These are phyloP conservation scores for Bombus polaris DNA, from an alignment of 1,140 invertebrate species.

Conservation along the genomic window DNA sequence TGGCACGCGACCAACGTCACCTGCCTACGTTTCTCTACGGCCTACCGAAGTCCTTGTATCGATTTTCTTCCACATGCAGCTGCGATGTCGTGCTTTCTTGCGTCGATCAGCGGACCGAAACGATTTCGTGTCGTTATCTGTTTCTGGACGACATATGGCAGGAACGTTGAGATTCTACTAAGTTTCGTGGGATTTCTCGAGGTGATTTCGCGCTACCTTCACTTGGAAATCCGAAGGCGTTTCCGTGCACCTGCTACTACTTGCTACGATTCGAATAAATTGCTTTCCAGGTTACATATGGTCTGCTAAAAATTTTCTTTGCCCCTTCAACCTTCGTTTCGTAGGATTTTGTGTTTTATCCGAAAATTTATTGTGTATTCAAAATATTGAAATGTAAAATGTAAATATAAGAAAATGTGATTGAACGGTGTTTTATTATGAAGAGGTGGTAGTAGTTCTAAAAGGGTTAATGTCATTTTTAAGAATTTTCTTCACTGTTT, in stretches of 20 bases:
- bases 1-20: constrained; percentile 83
- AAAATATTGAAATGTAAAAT: background rate
- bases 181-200: constrained; percentile 41
- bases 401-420: no score
- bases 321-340: fast-evolving
- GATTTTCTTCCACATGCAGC: constrained; percentile 77
- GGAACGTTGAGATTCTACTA: constrained; percentile 77
- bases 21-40: constrained; percentile 68
- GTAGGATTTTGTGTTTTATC: background rate
- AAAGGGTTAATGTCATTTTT: no score
- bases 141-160: constrained; percentile 72
- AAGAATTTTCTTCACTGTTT: no score
- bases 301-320: background rate
- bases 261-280: background rate
- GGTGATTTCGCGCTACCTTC: constrained; percentile 29
- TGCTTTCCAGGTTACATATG: background rate
- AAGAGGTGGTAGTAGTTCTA: no score
- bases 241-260: constrained; percentile 42
- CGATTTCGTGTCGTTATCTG: constrained; percentile 71
- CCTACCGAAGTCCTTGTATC: constrained; percentile 72
- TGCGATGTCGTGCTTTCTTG: constrained; percentile 73
- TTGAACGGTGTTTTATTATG: no score
- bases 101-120: constrained; percentile 74
- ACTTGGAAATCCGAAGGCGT: constrained; percentile 21
- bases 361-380: background rate